Evolutionary conservation across 2,113 vertebrate species (phyloP).

Genomic region (Chroicocephalus ridibundus): DNA sequence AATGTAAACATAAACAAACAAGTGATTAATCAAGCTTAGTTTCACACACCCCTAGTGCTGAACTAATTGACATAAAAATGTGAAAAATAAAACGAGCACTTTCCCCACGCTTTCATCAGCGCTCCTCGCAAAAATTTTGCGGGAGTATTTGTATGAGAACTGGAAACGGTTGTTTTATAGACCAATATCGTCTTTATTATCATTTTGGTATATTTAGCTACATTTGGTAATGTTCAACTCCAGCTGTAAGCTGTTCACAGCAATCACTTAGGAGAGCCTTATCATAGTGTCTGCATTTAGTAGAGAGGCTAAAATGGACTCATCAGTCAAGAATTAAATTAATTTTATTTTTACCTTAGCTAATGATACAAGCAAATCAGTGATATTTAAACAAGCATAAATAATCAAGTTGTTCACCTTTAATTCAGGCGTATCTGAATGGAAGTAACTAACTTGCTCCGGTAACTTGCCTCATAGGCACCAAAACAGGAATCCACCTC

Average conservation of each 20-base stretch:
- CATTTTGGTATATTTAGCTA: neutral
- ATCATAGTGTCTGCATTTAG: neutral
- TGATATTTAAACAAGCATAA: neutral
- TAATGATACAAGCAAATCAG: neutral
- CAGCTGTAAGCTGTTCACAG: neutral
- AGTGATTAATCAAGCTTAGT: neutral
- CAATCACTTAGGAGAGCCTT: neutral
- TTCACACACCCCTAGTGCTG: neutral
- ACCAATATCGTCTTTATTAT: neutral
- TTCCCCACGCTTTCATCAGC: neutral
- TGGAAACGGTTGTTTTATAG: neutral
- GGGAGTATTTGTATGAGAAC: neutral
- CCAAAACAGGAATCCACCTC: neutral
- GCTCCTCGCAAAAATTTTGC: neutral
- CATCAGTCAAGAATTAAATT: neutral
- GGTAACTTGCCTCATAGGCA: neutral
- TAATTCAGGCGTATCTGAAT: neutral
- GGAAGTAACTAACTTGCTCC: neutral
- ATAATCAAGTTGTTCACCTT: neutral
- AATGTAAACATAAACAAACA: neutral
- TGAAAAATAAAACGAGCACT: neutral
- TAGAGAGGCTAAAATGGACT: neutral
- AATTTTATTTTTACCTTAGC: neutral
- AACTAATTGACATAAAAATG: neutral
- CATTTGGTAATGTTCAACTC: neutral